phyloP scores from a whole-genome alignment of 2,888 invertebrate species.

The Incurvaria masculella region DNA sequence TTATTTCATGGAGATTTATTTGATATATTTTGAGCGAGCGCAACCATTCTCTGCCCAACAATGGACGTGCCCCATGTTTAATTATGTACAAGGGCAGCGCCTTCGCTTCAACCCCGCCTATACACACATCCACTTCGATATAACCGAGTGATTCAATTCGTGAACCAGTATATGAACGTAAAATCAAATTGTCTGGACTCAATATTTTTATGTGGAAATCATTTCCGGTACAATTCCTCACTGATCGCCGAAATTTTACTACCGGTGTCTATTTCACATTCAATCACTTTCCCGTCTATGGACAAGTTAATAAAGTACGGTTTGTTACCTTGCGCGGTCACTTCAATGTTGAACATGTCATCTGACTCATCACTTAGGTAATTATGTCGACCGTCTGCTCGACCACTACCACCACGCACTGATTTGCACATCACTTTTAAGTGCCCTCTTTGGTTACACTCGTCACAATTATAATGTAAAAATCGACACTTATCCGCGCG shows the following conservation, averaged over 20 bases:
- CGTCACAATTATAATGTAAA: constrained; percentile 17
- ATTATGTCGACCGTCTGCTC: too few relatives aligned
- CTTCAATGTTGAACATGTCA: too few relatives aligned
- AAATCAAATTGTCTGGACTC: constrained; percentile 10
- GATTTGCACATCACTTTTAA: constrained; percentile 17
- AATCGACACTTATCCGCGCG: constrained; percentile 17
- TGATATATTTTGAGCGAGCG: constrained; percentile 4
- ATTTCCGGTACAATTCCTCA: neutral
- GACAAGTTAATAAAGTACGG: too few relatives aligned
- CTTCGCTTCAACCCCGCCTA: neutral
- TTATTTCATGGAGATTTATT: constrained; percentile 3
- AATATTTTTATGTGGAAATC: neutral
- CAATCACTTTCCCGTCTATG: neutral
- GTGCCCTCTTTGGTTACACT: constrained; percentile 17
- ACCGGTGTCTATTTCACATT: neutral
- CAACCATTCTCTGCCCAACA: constrained; percentile 3
- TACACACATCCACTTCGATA: neutral
- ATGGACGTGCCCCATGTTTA: neutral
- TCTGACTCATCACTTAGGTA: too few relatives aligned
- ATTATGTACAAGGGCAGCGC: constrained; percentile 3
- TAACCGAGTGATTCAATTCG: constrained; percentile 10
- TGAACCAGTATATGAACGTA: constrained; percentile 11
- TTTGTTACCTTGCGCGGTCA: too few relatives aligned
- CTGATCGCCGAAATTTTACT: neutral
- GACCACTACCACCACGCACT: neutral